These are phyloP conservation scores for Epistrophe grossulariae DNA, from an alignment of 2,888 invertebrate genomes.

Conservation along the genomic window DNA sequence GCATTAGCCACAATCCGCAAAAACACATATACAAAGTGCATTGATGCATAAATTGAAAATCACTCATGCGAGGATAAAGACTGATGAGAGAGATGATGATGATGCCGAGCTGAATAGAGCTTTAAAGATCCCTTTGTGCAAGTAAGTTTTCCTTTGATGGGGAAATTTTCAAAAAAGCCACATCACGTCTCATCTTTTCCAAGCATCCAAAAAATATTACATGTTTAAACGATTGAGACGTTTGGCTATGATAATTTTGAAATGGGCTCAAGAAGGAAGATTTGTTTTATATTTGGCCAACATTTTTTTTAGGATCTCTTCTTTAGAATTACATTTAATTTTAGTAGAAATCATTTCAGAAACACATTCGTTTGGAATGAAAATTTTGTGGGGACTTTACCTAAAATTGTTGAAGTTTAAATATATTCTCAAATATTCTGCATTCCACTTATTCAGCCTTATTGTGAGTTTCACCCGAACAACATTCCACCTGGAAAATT, in stretches of 20 bases:
- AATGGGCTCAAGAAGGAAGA: not conserved
- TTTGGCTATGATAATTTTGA: not conserved
- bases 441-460: no score
- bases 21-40: conserved; percentile 26
- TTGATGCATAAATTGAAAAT: conserved; percentile 48
- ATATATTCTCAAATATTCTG: no score
- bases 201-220: conserved; percentile 16
- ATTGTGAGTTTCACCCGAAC: no score
- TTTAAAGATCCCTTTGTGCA: conserved; percentile 38
- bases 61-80: conserved; percentile 31
- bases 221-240: not conserved
- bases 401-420: no score
- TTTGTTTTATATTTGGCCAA: no score
- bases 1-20: conserved; percentile 39
- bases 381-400: no score
- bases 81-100: not conserved
- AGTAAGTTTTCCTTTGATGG: conserved; percentile 25
- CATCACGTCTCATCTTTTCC: conserved; percentile 3
- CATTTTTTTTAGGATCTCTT: no score
- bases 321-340: no score
- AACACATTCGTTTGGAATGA: no score
- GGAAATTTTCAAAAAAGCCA: not conserved
- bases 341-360: no score
- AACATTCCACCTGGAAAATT: no score
- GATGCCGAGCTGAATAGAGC: conserved; percentile 18